phyloP scores from a whole-genome alignment of 2,113 vertebrate species.

The Gracilinanus agilis region DNA sequence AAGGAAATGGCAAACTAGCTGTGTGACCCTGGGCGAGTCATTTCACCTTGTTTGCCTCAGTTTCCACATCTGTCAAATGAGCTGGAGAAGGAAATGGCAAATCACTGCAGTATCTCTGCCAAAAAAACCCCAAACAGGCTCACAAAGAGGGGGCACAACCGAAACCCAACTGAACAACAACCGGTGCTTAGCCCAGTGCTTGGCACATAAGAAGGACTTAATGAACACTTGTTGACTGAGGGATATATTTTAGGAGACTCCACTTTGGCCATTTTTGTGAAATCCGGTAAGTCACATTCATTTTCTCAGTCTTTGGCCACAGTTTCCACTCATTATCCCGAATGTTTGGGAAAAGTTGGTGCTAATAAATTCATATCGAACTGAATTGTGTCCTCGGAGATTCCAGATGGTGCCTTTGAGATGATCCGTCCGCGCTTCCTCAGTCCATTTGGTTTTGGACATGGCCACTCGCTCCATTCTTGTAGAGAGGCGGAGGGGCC shows the following conservation, averaged over 20 bases:
- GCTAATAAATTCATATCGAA: not conserved
- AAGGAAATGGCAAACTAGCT: no score
- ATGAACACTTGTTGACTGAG: not conserved
- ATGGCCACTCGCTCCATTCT: not conserved
- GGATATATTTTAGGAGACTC: not conserved
- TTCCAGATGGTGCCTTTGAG: not conserved
- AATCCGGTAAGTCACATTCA: not conserved
- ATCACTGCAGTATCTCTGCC: no score
- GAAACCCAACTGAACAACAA: no score
- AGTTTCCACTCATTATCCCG: not conserved
- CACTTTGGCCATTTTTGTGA: not conserved
- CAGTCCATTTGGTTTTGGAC: not conserved
- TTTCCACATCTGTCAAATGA: no score
- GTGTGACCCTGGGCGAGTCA: no score
- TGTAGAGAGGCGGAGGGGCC: no score
- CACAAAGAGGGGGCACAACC: no score
- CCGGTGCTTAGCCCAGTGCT: no score
- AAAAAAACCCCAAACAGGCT: no score
- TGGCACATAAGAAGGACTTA: no score
- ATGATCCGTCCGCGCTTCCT: not conserved
- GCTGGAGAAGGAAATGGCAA: no score
- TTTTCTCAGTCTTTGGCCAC: not conserved
- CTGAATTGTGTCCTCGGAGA: not conserved
- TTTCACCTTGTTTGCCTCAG: no score
- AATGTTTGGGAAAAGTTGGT: not conserved